Evolutionary conservation across 1,140 invertebrate genomes (phyloP), one percentile per base, ranked within the genome.

Genomic region (Pantala flavescens): DNA sequence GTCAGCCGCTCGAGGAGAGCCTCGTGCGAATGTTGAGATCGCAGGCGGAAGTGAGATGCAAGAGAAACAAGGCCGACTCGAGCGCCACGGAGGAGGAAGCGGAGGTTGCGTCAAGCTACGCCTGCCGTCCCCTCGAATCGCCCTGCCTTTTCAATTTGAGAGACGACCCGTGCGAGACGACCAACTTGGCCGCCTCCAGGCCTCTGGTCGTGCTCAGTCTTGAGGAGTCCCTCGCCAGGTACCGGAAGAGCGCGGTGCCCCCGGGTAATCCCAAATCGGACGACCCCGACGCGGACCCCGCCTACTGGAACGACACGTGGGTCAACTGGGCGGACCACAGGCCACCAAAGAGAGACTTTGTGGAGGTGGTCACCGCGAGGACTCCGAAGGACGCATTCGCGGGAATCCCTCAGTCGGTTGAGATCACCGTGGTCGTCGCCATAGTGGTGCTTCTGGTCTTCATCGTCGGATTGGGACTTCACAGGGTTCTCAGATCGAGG

Each of bases 101-200:
- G 70, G 73, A 79, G 24, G 23, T 78, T 21, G n/a, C 81, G 80
- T 76, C 77, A 80, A 12, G 74, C 49, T 24, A 83, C 78, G 74
- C 75, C 0, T 91, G 89, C 75, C 80, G 88, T 76, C 84, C 88
- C 0, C 63, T 83, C 0, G 75, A 82, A 74, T 79, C 84, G 7
- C 87, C 90, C 3, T 94, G 93, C 78, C 81, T 94, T 0, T 95
- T 90, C 80, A 88, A 94, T 78, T 84, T 94, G 36, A 81, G 81
- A 10, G 81, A 85, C 23, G 93, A 94, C 83, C 93, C 93, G 0
- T 94, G 93, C 79, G 93, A 94, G 81, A 86, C 82, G 73, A 83
- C 87, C 28, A 93, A 94, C 83, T 79, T 94, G 24, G 88, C 87
- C 11, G 74, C 79, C 0, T 70, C 78, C 0, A 72, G 82, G n/a